Evolutionary conservation across 2,113 vertebrate species (phyloP), one percentile per base, ranked within the genome.

Genomic region (Eleginops maclovinus): DNA sequence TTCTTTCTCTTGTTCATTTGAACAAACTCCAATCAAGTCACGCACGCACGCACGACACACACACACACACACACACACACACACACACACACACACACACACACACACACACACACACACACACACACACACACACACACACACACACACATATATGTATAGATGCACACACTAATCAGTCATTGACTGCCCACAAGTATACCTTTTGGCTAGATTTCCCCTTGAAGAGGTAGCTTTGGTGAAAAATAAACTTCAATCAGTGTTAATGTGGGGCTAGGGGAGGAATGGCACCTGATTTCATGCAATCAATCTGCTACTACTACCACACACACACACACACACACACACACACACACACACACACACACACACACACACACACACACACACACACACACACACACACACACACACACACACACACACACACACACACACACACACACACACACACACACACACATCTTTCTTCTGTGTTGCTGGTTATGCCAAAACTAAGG

Each of bases 401-500:
- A 31, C 31, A 31, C 31, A 31, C 31, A 31, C 31, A 31, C 31
- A 4, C 16, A 19, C 56, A 40, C 55, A 31, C 36, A 21, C 26
- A 3, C 12, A 26, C 53, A 55, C 24, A 28, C 17, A 31, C 31
- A 31, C 31, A 31, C 31, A 4, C 16, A 19, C 56, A 40, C 55
- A 31, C 36, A 21, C 26, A 3, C 12, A 26, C 53, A 55, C 14
- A 16, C 5, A 21, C 51, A 24, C 22, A 24, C 17, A 15, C 24
- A 16, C 24, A 28, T 13, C 51, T 28, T 9, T 58, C 15, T 31
- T 17, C 12, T 81, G 21, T 64, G 71, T 22, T 70, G 50, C 15
- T 50, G 61, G 10, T 58, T 40, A 36, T 55, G 71, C 40, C 53
- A 73, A 74, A 76, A 74, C 63, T 82, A 67, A 68, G 61, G 49